Base-by-base conservation (phyloP, 2,113 vertebrate genomes). In the Onychorhynchus coronatus region DNA sequence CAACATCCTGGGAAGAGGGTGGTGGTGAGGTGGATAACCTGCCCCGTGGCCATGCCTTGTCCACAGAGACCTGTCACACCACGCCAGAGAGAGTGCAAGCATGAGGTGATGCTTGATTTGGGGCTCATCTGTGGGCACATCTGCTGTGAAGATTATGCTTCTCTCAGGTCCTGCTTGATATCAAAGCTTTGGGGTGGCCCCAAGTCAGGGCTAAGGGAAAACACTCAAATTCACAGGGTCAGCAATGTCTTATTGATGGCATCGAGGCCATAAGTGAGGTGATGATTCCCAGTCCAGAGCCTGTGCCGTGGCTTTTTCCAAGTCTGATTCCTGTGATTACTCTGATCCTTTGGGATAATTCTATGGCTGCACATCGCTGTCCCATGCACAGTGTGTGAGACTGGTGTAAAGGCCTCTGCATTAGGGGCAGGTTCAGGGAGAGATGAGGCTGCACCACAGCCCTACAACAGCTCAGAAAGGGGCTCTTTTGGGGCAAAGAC, bases 1-100 rank as follows among this genome's bases (percentile, higher is more conserved):
- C 13, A 30, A 39, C 1, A 5, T 23, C 20, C 56, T 15, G 27
- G 31, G 58, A 41, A 49, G 16, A 14, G 39, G 14, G n/a, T 31
- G 27, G 15, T 55, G 74, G 22, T 47, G 63, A n/a, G 53, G 41
- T 14, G 13, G 9, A 24, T 25, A 37, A 46, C 27, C n/a, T 56
- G 22, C 31, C 20, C 35, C 44, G 2, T 0, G 12, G 19, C 33
- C 0, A 0, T 35, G 25, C 23, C 47, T 11, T 55, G 42, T 31
- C 23, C 9, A 3, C 2, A 8, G 39, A 47, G 37, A 27, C 10
- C 39, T 9, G 5, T 18, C 81, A 14, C 22, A 11, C 6, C 75
- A 47, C 35, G 5, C 3, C 55, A 58, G 58, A 14, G 13, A n/a
- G 4, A 37, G 15, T 0, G n/a, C 9, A 46, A 89, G 56, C 55